Evolutionary conservation across 2,113 vertebrate genomes (phyloP).

Genomic region (Polypterus bichir): DNA sequence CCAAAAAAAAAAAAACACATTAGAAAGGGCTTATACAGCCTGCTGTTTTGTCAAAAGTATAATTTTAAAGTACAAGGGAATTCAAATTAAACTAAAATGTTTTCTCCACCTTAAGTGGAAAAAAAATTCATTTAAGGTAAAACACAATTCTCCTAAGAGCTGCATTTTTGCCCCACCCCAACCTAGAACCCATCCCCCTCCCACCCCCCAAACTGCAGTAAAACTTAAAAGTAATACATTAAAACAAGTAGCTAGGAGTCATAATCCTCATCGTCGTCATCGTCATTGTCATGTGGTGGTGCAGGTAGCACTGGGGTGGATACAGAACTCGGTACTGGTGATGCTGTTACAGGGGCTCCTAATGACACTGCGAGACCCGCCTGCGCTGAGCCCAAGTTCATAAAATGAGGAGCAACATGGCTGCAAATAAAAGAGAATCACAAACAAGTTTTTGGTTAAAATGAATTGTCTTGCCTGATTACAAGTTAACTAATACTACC

Average conservation of each 20-base stretch:
- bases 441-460: too few species aligned
- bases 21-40: background rate
- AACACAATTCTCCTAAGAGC: background rate
- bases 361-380: constrained; percentile 24
- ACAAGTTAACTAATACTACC: too few species aligned
- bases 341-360: constrained; percentile 34
- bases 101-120: too few species aligned
- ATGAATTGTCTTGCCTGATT: too few species aligned
- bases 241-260: constrained; percentile 61
- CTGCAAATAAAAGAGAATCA: background rate
- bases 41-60: background rate
- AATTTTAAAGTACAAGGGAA: constrained; percentile 9
- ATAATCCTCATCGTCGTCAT: constrained; percentile 70
- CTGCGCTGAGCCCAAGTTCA: constrained; percentile 31
- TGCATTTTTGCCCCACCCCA: constrained; percentile 1
- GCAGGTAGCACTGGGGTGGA: constrained; percentile 32
- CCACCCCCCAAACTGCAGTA: constrained; percentile 22
- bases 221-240: constrained; percentile 28
- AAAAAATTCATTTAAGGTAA: background rate
- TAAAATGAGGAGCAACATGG: constrained; percentile 33
- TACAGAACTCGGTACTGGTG: constrained; percentile 33
- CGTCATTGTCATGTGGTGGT: constrained; percentile 33
- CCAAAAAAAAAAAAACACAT: constrained; percentile 29
- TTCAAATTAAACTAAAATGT: constrained; percentile 1
- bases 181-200: constrained; percentile 26